Percentiles rank a stretch among this genome's conserved stretches.
Conservation (phyloP, 2,113 vertebrate genomes). For the Mystacornis crossleyi region DNA sequence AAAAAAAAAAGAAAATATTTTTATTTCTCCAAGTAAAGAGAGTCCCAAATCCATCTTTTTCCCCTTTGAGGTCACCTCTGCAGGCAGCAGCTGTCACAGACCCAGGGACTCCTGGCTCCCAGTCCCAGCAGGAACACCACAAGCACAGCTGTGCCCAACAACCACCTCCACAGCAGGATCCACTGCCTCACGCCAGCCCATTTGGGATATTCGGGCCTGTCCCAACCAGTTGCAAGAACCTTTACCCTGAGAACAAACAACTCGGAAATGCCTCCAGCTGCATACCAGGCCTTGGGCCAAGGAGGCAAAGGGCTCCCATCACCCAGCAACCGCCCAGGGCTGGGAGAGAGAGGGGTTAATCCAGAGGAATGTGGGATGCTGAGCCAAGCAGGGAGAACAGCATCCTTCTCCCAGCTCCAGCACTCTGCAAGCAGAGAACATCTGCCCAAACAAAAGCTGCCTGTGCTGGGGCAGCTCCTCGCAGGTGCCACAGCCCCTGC, state of each 20-base stretch:
- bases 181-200: neutral
- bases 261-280: neutral
- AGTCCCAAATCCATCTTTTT: neutral
- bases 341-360: neutral
- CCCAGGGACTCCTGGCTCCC: neutral
- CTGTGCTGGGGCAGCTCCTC: neutral
- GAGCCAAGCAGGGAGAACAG: neutral
- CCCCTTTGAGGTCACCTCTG: neutral
- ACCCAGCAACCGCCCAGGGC: neutral
- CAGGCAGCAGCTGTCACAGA: neutral
- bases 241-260: constrained; percentile 1
- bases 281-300: constrained; percentile 28
- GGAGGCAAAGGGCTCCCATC: neutral
- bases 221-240: neutral
- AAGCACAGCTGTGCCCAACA: neutral
- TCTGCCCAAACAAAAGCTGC: neutral
- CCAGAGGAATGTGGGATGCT: neutral
- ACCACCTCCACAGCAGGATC: neutral
- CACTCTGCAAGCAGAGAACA: neutral
- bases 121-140: neutral
- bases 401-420: neutral
- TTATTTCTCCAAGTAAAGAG: neutral
- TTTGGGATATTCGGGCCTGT: neutral
- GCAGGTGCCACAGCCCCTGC: neutral
- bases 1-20: neutral